Percentiles rank a stretch among this genome's conserved stretches.
Conservation (phyloP, 2,888 invertebrate species). For the Tiphia femorata region DNA sequence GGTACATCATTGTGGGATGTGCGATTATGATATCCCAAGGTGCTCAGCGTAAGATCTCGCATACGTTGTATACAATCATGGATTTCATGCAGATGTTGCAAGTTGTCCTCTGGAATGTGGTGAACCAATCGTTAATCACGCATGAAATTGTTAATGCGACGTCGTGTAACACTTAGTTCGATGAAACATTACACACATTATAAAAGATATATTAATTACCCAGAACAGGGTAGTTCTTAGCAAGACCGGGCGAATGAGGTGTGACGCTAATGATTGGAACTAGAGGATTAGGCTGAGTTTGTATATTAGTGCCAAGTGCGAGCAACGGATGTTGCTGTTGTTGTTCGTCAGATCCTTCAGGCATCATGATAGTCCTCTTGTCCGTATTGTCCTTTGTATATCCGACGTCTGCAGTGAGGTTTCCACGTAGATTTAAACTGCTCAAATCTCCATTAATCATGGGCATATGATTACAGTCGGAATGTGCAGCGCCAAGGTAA, state of each 20-base stretch:
- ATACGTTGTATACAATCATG: constrained; percentile 84
- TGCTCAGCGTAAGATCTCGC: constrained; percentile 74
- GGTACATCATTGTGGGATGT: constrained; percentile 57
- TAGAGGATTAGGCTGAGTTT: constrained; percentile 68
- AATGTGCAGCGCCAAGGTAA: constrained; percentile 71
- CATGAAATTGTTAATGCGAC: constrained; percentile 11
- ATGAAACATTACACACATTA: constrained; percentile 4
- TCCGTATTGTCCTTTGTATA: constrained; percentile 62
- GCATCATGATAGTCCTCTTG: constrained; percentile 53
- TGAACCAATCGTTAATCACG: constrained; percentile 25
- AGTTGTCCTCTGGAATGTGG: constrained; percentile 75
- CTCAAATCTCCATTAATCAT: constrained; percentile 50
- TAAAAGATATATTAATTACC: constrained; percentile 68
- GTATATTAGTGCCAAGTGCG: constrained; percentile 48
- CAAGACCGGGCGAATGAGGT: constrained; percentile 84
- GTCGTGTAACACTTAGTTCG: constrained; percentile 2
- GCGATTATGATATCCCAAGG: constrained; percentile 55
- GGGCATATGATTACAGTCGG: constrained; percentile 58
- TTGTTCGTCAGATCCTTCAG: constrained; percentile 49
- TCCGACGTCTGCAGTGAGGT: constrained; percentile 46
- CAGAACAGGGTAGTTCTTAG: constrained; percentile 77
- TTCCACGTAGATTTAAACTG: constrained; percentile 52
- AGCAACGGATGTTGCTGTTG: constrained; percentile 52
- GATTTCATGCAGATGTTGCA: constrained; percentile 81
- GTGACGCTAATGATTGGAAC: constrained; percentile 91